These are phyloP conservation scores for Erythrolamprus reginae DNA, from an alignment of 2,113 vertebrate species.

Conservation along the genomic window DNA sequence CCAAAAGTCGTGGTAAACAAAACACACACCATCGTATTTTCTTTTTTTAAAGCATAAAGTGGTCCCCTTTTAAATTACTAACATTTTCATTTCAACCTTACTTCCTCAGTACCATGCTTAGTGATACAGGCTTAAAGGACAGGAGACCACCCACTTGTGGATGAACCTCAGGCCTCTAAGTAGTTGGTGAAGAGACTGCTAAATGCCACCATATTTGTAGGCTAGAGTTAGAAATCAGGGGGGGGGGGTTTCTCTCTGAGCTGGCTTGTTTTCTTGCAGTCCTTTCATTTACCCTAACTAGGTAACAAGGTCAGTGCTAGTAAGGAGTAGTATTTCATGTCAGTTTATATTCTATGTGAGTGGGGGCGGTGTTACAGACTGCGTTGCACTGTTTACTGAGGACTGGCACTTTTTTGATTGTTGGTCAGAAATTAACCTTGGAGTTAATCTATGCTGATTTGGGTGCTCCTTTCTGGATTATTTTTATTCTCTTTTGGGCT, in stretches of 20 bases:
- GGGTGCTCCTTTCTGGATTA: too few species aligned
- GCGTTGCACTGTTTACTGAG: neutral
- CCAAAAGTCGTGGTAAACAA: neutral
- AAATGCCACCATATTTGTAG: neutral
- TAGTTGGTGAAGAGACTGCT: neutral
- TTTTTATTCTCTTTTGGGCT: too few species aligned
- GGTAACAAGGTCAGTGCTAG: neutral
- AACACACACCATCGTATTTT: neutral
- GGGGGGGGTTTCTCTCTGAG: neutral
- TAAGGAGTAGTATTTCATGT: neutral
- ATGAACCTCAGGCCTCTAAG: neutral
- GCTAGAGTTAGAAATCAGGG: neutral
- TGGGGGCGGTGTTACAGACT: neutral
- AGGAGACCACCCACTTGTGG: neutral
- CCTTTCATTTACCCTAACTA: neutral
- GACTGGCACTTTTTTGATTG: neutral
- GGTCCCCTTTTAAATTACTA: neutral
- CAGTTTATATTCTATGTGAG: neutral
- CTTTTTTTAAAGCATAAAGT: neutral
- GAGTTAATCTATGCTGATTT: neutral
- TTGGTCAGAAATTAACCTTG: neutral
- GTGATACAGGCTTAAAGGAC: neutral
- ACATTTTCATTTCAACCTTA: neutral
- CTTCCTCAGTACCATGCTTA: neutral
- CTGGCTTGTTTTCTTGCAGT: neutral